Conservation (phyloP, 2,888 invertebrate genomes). For the Corbicula japonica region DNA sequence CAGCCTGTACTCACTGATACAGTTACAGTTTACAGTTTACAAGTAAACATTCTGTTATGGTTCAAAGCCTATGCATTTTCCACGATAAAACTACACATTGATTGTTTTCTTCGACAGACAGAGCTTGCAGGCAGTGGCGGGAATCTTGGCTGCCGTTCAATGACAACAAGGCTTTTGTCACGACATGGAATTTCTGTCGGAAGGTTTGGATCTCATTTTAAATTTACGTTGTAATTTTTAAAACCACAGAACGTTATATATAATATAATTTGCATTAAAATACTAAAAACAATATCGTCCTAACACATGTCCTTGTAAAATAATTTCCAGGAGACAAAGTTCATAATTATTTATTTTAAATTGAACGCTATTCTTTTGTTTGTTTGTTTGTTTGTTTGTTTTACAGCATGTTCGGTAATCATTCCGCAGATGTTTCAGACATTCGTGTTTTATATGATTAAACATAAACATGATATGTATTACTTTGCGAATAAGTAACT, state of each 20-base stretch:
- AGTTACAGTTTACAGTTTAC: too few species aligned
- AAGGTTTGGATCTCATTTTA: conserved; percentile 16
- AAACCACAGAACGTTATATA: neutral
- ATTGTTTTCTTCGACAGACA: too few species aligned
- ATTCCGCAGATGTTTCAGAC: neutral
- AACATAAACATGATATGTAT: neutral
- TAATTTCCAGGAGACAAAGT: neutral
- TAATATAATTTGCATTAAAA: conserved; percentile 4
- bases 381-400: too few species aligned
- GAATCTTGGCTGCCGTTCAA: conserved; percentile 31
- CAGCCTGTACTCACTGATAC: too few species aligned
- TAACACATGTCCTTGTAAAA: neutral
- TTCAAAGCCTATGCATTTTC: too few species aligned
- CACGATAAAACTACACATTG: too few species aligned
- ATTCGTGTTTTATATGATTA: neutral
- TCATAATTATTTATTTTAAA: neutral
- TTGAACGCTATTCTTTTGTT: neutral
- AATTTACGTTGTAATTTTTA: neutral
- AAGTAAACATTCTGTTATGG: too few species aligned
- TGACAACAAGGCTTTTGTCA: conserved; percentile 22
- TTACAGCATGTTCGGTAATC: neutral
- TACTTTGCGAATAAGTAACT: neutral
- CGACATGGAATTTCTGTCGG: conserved; percentile 33
- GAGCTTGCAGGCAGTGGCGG: conserved; percentile 27
- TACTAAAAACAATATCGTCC: neutral